Evolutionary conservation across 2,113 vertebrate species (phyloP).

Genomic region (Acinonyx jubatus): DNA sequence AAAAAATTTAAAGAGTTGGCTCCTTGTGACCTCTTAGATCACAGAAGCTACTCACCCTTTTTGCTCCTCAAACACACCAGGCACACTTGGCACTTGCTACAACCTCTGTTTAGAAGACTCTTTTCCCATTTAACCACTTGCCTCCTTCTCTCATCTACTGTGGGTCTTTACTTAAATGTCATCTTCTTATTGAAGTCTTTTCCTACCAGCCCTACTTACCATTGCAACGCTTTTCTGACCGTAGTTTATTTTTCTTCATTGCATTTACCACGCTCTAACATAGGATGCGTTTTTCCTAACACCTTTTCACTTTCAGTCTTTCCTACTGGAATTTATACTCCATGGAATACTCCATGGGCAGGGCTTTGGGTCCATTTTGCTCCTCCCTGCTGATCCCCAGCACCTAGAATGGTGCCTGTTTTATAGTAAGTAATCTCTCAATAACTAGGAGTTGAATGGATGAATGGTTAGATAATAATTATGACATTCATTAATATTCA

Average conservation of each 20-base stretch:
- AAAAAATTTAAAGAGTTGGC: neutral
- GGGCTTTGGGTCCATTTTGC: neutral
- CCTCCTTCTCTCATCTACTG: neutral
- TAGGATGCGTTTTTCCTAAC: neutral
- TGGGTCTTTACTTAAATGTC: neutral
- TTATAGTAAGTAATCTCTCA: neutral
- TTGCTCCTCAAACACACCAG: neutral
- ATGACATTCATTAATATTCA: neutral
- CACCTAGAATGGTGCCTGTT: neutral
- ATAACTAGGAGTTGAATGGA: neutral
- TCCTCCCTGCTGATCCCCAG: neutral
- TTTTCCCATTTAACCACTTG: neutral
- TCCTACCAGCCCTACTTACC: neutral
- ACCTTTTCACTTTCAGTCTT: neutral
- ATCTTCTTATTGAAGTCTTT: neutral
- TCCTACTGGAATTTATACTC: neutral
- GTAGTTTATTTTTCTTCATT: neutral
- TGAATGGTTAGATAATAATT: neutral
- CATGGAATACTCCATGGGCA: neutral
- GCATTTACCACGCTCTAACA: neutral
- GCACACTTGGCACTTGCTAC: neutral
- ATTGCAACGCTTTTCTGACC: neutral
- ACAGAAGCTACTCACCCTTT: neutral
- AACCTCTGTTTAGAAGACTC: neutral
- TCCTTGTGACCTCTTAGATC: neutral